Percentiles rank a stretch among this genome's conserved stretches.
These are phyloP conservation scores for Fundulus diaphanus DNA, from an alignment of 2,797 vertebrate genomes.

Conservation along the genomic window DNA sequence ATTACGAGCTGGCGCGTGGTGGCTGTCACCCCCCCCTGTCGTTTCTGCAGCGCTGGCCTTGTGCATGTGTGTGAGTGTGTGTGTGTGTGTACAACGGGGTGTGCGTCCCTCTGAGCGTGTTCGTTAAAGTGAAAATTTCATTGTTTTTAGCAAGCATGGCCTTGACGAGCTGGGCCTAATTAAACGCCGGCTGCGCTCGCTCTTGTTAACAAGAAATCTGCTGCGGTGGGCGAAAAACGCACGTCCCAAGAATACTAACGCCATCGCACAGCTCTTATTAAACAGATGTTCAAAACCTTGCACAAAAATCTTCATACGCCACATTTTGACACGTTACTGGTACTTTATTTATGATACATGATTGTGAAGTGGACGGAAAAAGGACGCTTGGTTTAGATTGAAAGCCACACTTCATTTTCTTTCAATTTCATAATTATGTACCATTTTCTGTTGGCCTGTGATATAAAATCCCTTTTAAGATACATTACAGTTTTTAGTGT, in stretches of 20 bases:
- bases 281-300: not conserved
- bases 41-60: not conserved
- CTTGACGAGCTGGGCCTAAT: slow-evolving; percentile 40
- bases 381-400: not conserved
- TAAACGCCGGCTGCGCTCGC: slow-evolving; percentile 37
- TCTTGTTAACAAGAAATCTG: slow-evolving; percentile 50
- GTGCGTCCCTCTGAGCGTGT: slow-evolving; percentile 6
- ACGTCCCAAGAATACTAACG: slow-evolving; percentile 54
- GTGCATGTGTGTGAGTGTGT: not conserved
- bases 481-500: not conserved
- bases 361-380: not conserved
- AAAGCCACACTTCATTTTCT: not conserved
- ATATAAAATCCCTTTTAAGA: not conserved
- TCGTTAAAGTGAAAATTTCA: slow-evolving; percentile 30
- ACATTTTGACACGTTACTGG: not conserved
- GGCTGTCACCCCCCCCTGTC: slow-evolving; percentile 22
- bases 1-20: slow-evolving; percentile 33
- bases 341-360: not conserved
- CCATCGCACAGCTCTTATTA: not conserved
- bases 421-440: not conserved
- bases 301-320: not conserved
- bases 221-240: slow-evolving; percentile 28
- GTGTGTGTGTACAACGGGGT: not conserved
- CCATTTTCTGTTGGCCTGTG: not conserved
- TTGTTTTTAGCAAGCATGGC: slow-evolving; percentile 27